Evolutionary conservation across 2,113 vertebrate genomes (phyloP).

Genomic region (Prunella fulvescens): DNA sequence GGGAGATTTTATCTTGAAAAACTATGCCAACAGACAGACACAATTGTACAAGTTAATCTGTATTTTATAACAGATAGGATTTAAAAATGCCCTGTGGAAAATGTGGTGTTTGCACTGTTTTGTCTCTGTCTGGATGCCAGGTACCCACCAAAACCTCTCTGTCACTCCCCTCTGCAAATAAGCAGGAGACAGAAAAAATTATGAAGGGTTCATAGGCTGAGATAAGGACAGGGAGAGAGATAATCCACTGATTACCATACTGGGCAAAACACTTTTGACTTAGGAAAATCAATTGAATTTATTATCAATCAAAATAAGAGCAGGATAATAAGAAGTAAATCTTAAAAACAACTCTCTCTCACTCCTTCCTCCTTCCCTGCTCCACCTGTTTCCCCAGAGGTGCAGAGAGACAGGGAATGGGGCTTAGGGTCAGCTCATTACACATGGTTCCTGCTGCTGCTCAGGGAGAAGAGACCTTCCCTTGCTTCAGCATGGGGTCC

Average conservation of each 20-base stretch:
- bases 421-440: rapidly evolving
- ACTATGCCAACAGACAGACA: neutral
- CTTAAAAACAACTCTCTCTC: neutral
- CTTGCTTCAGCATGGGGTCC: neutral
- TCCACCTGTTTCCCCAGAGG: neutral
- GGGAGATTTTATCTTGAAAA: neutral
- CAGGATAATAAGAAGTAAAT: neutral
- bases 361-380: neutral
- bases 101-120: neutral
- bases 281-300: neutral
- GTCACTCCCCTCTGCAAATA: neutral
- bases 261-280: neutral
- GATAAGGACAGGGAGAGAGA: neutral
- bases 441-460: rapidly evolving
- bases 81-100: neutral
- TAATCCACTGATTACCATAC: rapidly evolving
- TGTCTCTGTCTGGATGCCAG: neutral
- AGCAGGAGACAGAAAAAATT: neutral
- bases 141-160: neutral
- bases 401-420: neutral
- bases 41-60: neutral
- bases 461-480: neutral
- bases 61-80: neutral
- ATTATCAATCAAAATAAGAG: neutral
- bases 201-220: neutral